Evolutionary conservation across 2,888 invertebrate genomes (phyloP), one percentile per base, ranked within the genome.

Genomic region (Hyppa rectilinea): DNA sequence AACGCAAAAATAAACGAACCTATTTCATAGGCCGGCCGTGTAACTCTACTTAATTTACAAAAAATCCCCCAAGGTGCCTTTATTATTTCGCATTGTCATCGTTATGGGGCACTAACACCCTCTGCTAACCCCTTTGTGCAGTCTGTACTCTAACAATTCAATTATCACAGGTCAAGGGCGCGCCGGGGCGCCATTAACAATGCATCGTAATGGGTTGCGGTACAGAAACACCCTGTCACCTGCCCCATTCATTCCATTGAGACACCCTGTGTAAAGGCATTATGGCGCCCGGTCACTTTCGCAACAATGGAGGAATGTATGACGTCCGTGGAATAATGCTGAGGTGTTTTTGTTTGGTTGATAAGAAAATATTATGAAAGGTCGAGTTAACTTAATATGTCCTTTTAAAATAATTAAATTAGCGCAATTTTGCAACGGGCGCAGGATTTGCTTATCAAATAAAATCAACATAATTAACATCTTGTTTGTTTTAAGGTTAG

Each of bases 221-320:
- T 40, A 29, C 49, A 66, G 79, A 45, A 71, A 40, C 78, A 60
- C 36, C 75, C 52, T 71, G 79, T 76, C 72, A 75, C 63, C 79
- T 64, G 75, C 47, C 26, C 50, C 34, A 68, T 71, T 74, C 65
- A 43, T n/a, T 40, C 40, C 29, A 56, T 59, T 69, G 29, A 66
- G 31, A 1, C 61, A 40, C 14, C 34, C 52, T 36, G 50, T 36
- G 34, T 43, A 14, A 49, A 38, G 26, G 23, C 62, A 62, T 64
- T 58, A 58, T 26, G 58, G 45, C 20, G 38, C n/a, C 63, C 63
- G 60, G 58, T 59, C 72, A 71, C 38, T 61, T 58, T 38, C 20
- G 23, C 23, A 50, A 72, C 64, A 56, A 72, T 64, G 14, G 49
- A 23, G 40, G 55, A 49, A 43, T 56, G 40, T 71, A 17, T n/a